Evolutionary conservation across 2,113 vertebrate genomes (phyloP).

Genomic region (Solenodon paradoxus): DNA sequence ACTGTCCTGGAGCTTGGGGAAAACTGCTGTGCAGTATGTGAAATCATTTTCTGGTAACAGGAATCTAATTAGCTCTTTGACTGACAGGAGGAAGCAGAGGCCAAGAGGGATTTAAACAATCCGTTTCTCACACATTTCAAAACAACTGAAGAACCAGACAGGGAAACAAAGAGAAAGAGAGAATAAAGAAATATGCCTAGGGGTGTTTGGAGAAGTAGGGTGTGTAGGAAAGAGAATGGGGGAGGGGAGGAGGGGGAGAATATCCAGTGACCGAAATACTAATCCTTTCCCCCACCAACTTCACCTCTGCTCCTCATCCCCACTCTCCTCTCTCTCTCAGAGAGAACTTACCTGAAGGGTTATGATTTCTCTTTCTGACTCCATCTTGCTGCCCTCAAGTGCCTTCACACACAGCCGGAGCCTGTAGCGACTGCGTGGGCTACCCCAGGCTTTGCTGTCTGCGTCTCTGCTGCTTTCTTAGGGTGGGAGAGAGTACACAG

Average conservation of each 20-base stretch:
- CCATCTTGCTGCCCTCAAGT: constrained; percentile 69
- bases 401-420: background rate
- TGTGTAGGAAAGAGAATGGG: background rate
- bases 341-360: constrained; percentile 79
- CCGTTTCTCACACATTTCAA: constrained; percentile 46
- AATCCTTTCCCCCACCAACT: background rate
- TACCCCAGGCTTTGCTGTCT: background rate
- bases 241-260: background rate
- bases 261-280: background rate
- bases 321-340: background rate
- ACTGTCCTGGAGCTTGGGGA: constrained; percentile 1
- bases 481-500: constrained; percentile 66
- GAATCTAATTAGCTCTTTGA: constrained; percentile 34
- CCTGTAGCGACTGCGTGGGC: background rate
- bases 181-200: background rate
- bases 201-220: background rate
- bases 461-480: constrained; percentile 3
- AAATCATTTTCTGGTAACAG: constrained; percentile 49
- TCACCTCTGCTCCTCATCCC: background rate
- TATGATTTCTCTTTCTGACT: constrained; percentile 73
- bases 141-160: constrained; percentile 42
- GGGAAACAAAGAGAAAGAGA: background rate
- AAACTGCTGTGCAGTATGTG: background rate
- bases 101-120: constrained; percentile 30
- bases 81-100: constrained; percentile 23